Conservation (phyloP, 1,140 invertebrate species). For the Dufourea novaeangliae region DNA sequence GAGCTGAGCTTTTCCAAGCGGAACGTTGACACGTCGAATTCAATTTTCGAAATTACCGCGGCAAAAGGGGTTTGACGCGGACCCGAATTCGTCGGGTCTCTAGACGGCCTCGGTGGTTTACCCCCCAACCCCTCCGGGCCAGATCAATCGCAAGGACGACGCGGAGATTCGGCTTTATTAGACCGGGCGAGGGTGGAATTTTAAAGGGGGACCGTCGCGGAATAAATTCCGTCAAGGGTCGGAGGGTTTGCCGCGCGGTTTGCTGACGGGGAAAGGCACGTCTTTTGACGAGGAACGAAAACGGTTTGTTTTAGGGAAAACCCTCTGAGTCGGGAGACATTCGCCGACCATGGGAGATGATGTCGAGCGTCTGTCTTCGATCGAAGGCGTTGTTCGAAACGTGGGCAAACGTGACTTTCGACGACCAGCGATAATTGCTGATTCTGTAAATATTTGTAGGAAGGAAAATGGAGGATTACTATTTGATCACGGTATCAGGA, state of each 20-base stretch:
- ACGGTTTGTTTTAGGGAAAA: background rate
- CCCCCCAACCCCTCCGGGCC: no score
- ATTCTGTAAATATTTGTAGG: background rate
- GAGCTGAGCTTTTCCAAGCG: background rate
- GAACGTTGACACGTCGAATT: constrained; percentile 31
- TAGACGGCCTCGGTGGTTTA: constrained; percentile 14
- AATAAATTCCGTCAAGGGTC: constrained; percentile 11
- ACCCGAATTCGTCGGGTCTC: background rate
- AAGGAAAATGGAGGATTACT: background rate
- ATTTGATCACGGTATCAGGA: no score
- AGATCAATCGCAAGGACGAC: constrained; percentile 10
- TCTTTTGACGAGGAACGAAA: constrained; percentile 18
- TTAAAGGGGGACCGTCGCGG: background rate
- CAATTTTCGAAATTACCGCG: constrained; percentile 32
- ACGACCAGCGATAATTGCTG: background rate
- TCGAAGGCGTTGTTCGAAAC: background rate
- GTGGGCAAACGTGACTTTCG: background rate
- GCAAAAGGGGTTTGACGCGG: constrained; percentile 10
- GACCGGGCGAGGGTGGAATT: constrained; percentile 4
- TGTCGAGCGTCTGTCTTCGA: background rate
- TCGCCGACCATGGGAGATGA: no score
- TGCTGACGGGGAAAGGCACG: background rate
- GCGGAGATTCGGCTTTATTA: constrained; percentile 7
- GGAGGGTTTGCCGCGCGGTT: constrained; percentile 5
- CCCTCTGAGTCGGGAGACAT: background rate